These are phyloP conservation scores for Caenorhabditis remanei DNA, from an alignment of 1,140 invertebrate species.

Conservation along the genomic window DNA sequence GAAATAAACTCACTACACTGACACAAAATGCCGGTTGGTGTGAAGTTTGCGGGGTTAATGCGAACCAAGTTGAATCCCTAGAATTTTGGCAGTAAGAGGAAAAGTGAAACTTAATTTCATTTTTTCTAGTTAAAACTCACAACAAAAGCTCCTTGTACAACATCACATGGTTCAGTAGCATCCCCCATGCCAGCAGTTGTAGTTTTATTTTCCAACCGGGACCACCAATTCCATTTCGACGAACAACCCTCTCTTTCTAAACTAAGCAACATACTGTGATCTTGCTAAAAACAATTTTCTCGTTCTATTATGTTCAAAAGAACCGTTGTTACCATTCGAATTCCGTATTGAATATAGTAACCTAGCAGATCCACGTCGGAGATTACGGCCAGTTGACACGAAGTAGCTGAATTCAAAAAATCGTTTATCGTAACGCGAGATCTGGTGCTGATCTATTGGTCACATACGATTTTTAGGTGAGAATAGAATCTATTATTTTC, in stretches of 20 bases:
- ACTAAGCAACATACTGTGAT: conserved; percentile 27
- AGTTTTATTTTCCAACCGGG: conserved; percentile 12
- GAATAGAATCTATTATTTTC: not conserved
- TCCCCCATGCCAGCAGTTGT: not conserved
- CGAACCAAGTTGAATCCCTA: conserved; percentile 29
- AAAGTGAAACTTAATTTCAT: not conserved
- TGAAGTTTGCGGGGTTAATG: not conserved
- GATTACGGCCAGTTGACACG: conserved; percentile 21
- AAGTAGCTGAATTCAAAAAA: conserved; percentile 15
- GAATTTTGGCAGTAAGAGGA: no score
- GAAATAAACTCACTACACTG: conserved; percentile 19
- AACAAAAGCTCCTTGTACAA: conserved; percentile 19
- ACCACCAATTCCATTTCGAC: conserved; percentile 29
- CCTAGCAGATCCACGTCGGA: conserved; percentile 19
- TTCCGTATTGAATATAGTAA: conserved; percentile 44
- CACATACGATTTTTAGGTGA: not conserved
- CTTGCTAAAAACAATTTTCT: not conserved
- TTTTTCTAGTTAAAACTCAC: not conserved
- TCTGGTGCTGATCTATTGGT: not conserved
- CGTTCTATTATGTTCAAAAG: not conserved
- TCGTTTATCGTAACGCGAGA: not conserved
- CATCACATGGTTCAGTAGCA: not conserved
- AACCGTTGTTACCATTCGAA: not conserved
- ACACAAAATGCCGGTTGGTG: conserved; percentile 41
- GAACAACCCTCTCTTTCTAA: conserved; percentile 4